Evolutionary conservation across 2,113 vertebrate genomes (phyloP).

Genomic region (Podiceps cristatus): DNA sequence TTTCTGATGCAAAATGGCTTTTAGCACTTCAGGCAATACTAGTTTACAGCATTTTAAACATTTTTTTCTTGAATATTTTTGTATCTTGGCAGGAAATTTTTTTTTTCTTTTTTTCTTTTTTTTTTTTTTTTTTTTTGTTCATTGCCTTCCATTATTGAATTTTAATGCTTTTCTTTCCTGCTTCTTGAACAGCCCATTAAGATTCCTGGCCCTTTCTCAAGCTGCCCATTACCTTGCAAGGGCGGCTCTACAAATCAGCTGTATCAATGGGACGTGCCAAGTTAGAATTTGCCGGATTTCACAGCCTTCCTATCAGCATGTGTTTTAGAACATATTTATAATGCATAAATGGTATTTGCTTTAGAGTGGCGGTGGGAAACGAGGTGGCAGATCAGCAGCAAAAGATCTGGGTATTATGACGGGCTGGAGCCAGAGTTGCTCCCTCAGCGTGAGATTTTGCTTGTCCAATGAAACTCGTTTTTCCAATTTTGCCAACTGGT

Average conservation of each 20-base stretch:
- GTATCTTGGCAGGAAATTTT: not conserved
- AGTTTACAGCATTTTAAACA: not conserved
- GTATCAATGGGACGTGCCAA: not conserved
- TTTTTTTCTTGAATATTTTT: not conserved
- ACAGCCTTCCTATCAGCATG: not conserved
- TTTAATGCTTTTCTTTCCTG: not conserved
- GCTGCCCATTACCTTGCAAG: not conserved
- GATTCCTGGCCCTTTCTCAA: not conserved
- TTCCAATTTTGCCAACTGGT: accelerated
- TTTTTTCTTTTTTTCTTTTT: not conserved
- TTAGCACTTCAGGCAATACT: not conserved
- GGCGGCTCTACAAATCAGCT: not conserved
- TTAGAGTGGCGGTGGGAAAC: not conserved
- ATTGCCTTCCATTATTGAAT: not conserved
- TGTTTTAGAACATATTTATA: not conserved
- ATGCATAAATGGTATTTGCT: not conserved
- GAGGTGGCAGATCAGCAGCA: not conserved
- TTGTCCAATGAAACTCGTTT: accelerated
- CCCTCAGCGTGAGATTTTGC: accelerated
- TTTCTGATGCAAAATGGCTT: not conserved
- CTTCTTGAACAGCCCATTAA: not conserved
- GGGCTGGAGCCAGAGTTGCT: not conserved
- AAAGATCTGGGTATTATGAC: not conserved
- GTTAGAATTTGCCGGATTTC: not conserved
- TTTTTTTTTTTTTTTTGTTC: not conserved